Percentiles rank a stretch among this genome's conserved stretches.
Conservation (phyloP, 2,888 invertebrate species). For the Desoria tigrina region DNA sequence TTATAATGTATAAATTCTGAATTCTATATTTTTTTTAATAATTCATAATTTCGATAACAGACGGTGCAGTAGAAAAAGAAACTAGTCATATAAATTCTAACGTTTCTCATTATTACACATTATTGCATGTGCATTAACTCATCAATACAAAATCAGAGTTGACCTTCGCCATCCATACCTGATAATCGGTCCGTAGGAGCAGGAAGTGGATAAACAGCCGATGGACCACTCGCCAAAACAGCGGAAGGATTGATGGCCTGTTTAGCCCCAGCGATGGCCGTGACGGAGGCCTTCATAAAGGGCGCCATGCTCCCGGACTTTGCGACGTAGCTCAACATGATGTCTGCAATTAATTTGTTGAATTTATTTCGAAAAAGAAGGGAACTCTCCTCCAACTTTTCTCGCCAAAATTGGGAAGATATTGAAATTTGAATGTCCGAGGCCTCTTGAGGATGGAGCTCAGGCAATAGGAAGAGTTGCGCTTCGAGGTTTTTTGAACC, state of each 20-base stretch:
- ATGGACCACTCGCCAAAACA: constrained; percentile 62
- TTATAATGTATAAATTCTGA: too few relatives aligned
- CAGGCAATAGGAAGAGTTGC: background rate
- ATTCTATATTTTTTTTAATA: too few relatives aligned
- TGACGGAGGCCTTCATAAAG: constrained; percentile 50
- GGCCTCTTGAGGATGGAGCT: background rate
- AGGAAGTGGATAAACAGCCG: constrained; percentile 57
- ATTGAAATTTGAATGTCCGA: background rate
- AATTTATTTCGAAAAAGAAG: constrained; percentile 1
- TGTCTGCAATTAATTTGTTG: background rate
- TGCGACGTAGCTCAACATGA: constrained; percentile 54
- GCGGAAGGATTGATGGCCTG: constrained; percentile 70
- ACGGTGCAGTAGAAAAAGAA: too few relatives aligned
- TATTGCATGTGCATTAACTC: too few relatives aligned
- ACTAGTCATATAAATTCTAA: too few relatives aligned
- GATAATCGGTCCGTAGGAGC: constrained; percentile 61
- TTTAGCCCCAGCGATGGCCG: constrained; percentile 44
- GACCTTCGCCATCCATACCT: too few relatives aligned
- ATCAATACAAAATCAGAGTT: too few relatives aligned
- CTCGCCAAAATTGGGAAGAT: too few relatives aligned
- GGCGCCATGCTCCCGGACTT: constrained; percentile 53
- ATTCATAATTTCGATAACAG: too few relatives aligned
- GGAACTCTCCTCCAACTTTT: background rate
- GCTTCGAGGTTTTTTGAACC: constrained; percentile 1
- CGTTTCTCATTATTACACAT: too few relatives aligned